Percentiles rank a stretch among this genome's conserved stretches.
Conservation (phyloP, 2,797 vertebrate genomes). For the Pseudotriccus pelzelni region DNA sequence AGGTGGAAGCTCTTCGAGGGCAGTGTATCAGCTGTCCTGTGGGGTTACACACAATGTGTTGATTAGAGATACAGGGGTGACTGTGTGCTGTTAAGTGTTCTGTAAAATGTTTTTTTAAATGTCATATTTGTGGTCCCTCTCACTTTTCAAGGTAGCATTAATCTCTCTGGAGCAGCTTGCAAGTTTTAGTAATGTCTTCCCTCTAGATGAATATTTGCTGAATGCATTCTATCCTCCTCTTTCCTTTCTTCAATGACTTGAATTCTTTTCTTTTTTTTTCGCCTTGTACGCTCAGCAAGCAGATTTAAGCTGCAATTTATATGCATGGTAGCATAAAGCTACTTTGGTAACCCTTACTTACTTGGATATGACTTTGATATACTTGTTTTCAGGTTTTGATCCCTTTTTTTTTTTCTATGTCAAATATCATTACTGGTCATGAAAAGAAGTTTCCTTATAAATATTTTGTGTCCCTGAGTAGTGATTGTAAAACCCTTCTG, state of each 20-base stretch:
- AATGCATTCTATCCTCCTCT: neutral
- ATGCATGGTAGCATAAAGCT: neutral
- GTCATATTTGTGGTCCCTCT: neutral
- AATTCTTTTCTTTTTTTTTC: neutral
- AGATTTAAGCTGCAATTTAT: neutral
- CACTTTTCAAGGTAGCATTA: neutral
- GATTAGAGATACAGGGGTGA: fast-evolving
- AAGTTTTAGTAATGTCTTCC: neutral
- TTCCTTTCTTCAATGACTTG: neutral
- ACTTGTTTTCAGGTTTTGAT: neutral
- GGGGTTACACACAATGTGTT: fast-evolving
- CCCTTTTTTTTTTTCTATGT: neutral
- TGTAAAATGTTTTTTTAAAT: neutral
- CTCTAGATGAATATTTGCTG: neutral
- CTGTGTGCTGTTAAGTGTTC: neutral
- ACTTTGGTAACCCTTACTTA: neutral
- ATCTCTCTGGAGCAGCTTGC: neutral
- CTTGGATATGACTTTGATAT: neutral
- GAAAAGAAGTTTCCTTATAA: neutral
- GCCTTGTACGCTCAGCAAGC: neutral
- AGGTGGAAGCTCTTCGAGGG: neutral
- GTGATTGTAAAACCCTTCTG: neutral
- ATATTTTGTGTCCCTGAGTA: neutral
- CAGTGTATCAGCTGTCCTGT: neutral
- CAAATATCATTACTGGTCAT: neutral